phyloP scores from a whole-genome alignment of 2,113 vertebrate genomes.

The Pomatostomus ruficeps region DNA sequence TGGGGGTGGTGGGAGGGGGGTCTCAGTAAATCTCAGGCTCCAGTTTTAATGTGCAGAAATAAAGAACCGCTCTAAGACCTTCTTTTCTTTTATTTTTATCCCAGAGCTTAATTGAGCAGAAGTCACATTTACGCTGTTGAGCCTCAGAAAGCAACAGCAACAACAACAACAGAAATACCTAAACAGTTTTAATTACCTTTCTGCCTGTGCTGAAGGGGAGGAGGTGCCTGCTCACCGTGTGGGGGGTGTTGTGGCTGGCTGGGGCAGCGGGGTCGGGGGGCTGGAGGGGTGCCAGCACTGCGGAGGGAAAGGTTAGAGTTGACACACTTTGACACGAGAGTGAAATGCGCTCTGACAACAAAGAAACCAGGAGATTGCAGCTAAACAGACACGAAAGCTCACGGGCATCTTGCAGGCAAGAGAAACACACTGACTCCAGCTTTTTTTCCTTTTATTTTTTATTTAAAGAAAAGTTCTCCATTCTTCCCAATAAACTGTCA shows the following conservation, averaged over 20 bases:
- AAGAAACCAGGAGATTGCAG: constrained; percentile 56
- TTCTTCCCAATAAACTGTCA: background rate
- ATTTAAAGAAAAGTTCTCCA: background rate
- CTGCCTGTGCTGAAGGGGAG: constrained; percentile 3
- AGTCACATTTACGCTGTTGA: constrained; percentile 62
- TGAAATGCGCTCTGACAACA: constrained; percentile 67
- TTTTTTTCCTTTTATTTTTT: background rate
- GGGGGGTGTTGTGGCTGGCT: constrained; percentile 45
- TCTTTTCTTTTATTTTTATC: background rate
- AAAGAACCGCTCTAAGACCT: background rate
- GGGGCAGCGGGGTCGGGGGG: background rate
- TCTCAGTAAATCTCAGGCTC: background rate
- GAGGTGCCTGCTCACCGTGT: constrained; percentile 6
- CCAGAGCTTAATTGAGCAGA: constrained; percentile 67
- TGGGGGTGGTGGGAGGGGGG: background rate
- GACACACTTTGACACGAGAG: constrained; percentile 68
- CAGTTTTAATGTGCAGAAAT: background rate
- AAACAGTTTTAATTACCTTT: constrained; percentile 69
- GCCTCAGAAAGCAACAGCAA: constrained; percentile 31
- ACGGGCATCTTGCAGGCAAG: background rate
- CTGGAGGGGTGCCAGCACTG: constrained; percentile 39
- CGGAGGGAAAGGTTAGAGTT: constrained; percentile 44
- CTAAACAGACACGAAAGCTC: constrained; percentile 61
- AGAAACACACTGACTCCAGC: background rate
- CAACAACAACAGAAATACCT: constrained; percentile 29